These are phyloP conservation scores for Hyaena hyaena DNA, from an alignment of 2,113 vertebrate species.

Conservation along the genomic window DNA sequence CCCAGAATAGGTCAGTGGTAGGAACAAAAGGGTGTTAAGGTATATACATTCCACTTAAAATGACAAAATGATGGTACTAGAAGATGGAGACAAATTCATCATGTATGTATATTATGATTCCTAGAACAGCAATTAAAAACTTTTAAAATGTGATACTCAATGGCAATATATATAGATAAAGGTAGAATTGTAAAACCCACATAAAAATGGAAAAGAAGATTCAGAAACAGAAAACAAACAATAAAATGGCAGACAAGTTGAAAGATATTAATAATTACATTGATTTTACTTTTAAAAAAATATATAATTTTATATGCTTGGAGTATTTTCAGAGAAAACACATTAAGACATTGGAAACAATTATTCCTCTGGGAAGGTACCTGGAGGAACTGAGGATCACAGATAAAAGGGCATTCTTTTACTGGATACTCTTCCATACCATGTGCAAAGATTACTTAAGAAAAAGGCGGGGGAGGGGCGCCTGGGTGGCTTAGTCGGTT, in stretches of 20 bases:
- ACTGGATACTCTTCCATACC: not conserved
- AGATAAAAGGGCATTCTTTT: not conserved
- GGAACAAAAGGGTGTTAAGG: not conserved
- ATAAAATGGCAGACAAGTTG: not conserved
- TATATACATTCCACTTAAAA: not conserved
- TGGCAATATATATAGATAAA: not conserved
- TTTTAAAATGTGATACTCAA: too few species aligned
- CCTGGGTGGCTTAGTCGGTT: too few species aligned
- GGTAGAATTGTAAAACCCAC: not conserved
- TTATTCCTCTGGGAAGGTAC: not conserved
- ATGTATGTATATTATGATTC: not conserved
- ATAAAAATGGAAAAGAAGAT: not conserved
- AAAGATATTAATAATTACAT: not conserved
- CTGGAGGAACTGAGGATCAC: not conserved
- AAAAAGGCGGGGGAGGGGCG: not conserved
- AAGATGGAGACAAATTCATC: not conserved
- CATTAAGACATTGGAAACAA: not conserved
- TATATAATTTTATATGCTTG: not conserved
- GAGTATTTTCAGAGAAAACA: constrained; percentile 21
- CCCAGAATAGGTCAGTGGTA: not conserved
- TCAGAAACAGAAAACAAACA: not conserved
- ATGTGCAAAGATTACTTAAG: not conserved
- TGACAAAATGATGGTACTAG: not conserved
- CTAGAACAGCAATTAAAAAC: not conserved
- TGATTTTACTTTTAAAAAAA: not conserved